Conservation (phyloP, 2,797 vertebrate species). For the Nyctalus aviator region DNA sequence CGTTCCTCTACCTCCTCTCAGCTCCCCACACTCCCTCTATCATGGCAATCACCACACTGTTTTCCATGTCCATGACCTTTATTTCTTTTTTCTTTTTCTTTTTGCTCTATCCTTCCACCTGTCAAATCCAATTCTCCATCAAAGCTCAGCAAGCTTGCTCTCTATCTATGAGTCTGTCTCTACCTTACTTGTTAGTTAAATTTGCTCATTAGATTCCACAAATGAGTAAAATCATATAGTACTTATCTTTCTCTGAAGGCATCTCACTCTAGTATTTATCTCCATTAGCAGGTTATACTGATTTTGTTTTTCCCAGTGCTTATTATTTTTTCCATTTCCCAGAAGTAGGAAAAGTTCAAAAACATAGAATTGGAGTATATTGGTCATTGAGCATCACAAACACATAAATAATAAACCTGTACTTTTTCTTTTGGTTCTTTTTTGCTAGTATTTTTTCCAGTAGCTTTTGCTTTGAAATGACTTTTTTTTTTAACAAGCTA, state of each 20-base stretch:
- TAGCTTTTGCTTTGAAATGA: background rate
- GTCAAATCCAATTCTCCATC: background rate
- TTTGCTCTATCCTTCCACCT: background rate
- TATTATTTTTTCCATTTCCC: slow-evolving; percentile 35
- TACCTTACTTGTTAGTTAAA: background rate
- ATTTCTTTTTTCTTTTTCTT: background rate
- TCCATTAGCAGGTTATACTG: background rate
- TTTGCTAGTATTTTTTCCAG: background rate
- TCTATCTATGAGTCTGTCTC: background rate
- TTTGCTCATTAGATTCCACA: background rate
- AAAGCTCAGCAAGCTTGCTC: background rate
- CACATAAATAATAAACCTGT: background rate
- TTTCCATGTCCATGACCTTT: background rate
- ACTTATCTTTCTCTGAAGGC: background rate
- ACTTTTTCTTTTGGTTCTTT: slow-evolving; percentile 12
- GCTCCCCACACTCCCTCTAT: background rate
- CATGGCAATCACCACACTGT: background rate
- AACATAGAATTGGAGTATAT: background rate
- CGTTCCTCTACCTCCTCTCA: too few species aligned
- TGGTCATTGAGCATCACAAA: slow-evolving; percentile 5
- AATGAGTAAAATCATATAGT: background rate
- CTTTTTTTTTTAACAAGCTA: background rate
- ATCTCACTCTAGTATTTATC: background rate
- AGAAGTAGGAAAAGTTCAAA: slow-evolving; percentile 5
- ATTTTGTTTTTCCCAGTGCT: background rate